Conservation (phyloP, 2,888 invertebrate genomes). For the Noctuana brunneofusca region DNA sequence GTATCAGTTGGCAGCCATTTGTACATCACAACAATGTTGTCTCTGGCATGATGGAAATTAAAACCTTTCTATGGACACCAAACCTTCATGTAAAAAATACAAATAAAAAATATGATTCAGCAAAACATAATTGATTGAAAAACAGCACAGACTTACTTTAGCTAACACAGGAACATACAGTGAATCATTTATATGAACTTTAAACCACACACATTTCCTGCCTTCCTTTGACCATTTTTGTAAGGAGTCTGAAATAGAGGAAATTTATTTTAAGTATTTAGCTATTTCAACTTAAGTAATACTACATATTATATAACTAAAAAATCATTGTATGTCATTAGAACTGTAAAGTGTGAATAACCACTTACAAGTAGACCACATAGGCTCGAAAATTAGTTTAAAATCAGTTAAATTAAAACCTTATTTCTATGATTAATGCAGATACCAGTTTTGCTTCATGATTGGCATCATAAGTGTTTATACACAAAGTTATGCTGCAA, state of each 20-base stretch:
- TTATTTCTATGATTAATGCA: too few species aligned
- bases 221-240: slow-evolving; percentile 85
- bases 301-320: too few species aligned
- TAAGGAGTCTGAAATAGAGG: slow-evolving; percentile 85
- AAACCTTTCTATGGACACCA: slow-evolving; percentile 88
- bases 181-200: slow-evolving; percentile 86
- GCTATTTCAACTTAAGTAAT: too few species aligned
- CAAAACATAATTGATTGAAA: background rate
- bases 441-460: too few species aligned
- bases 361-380: too few species aligned
- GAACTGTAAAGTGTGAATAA: too few species aligned
- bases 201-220: slow-evolving; percentile 91
- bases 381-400: too few species aligned
- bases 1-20: slow-evolving; percentile 88
- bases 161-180: slow-evolving; percentile 88
- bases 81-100: slow-evolving; percentile 42
- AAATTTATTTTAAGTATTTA: background rate
- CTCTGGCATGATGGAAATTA: slow-evolving; percentile 94
- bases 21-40: slow-evolving; percentile 90
- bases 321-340: too few species aligned
- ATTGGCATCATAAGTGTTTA: too few species aligned
- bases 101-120: background rate
- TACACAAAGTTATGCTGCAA: too few species aligned
- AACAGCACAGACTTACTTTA: slow-evolving; percentile 77
- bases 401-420: too few species aligned